Conservation (phyloP, 2,888 invertebrate species). For the Drosophila silvestris region DNA sequence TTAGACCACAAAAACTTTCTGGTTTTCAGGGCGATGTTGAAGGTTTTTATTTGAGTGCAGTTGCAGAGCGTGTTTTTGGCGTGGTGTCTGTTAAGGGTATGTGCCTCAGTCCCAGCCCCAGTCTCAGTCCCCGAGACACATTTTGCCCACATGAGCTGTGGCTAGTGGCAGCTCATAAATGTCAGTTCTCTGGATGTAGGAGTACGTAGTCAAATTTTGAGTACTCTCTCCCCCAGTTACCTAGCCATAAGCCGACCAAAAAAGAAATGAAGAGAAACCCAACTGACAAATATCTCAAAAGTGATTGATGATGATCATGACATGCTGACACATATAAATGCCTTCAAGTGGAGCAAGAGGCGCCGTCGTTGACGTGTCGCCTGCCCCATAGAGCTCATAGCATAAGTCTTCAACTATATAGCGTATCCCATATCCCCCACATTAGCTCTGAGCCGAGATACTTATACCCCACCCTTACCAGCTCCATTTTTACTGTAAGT, state of each 20-base stretch:
- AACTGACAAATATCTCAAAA: conserved; percentile 78
- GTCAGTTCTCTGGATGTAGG: conserved; percentile 52
- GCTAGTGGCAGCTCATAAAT: conserved; percentile 71
- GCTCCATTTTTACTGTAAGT: conserved; percentile 19
- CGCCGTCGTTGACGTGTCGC: conserved; percentile 68
- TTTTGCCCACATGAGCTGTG: conserved; percentile 38
- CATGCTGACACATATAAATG: conserved; percentile 79
- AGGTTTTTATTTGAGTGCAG: background rate
- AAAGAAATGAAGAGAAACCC: conserved; percentile 32
- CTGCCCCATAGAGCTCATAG: conserved; percentile 15
- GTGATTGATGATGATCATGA: conserved; percentile 75
- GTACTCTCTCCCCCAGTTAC: background rate
- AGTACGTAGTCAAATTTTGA: conserved; percentile 24
- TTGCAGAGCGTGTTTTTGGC: conserved; percentile 1
- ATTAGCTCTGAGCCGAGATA: conserved; percentile 37
- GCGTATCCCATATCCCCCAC: conserved; percentile 42
- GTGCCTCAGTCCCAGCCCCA: background rate
- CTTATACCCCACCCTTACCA: conserved; percentile 17
- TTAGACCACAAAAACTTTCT: background rate
- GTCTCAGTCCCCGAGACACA: background rate
- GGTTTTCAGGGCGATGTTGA: background rate
- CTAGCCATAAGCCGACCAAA: background rate
- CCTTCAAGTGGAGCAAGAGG: conserved; percentile 72
- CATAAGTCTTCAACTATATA: conserved; percentile 33
- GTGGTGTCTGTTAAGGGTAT: conserved; percentile 9